These are phyloP conservation scores for Ichneumoninae sp. DNA, from an alignment of 2,888 invertebrate genomes.

Conservation along the genomic window DNA sequence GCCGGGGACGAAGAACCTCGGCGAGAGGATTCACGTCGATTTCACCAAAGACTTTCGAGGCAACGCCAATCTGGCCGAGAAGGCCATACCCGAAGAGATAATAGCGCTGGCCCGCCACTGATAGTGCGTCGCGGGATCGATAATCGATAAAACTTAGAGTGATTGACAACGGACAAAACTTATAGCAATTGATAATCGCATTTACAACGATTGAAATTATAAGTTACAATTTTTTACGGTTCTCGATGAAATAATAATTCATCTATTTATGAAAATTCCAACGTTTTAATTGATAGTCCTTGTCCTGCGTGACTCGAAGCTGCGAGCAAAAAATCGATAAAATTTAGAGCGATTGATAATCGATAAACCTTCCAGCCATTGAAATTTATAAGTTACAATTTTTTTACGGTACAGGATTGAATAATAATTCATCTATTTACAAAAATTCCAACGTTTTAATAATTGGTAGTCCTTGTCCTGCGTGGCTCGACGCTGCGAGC, in stretches of 20 bases:
- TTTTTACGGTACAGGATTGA: too few species aligned
- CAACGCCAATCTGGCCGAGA: conserved; percentile 74
- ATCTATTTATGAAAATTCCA: too few species aligned
- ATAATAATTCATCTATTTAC: too few species aligned
- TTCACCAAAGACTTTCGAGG: conserved; percentile 67
- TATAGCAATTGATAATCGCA: not conserved
- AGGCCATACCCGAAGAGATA: conserved; percentile 73
- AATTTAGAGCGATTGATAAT: too few species aligned
- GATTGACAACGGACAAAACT: not conserved
- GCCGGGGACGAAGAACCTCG: conserved; percentile 74
- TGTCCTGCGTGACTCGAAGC: not conserved
- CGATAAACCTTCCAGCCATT: too few species aligned
- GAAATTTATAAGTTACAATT: too few species aligned
- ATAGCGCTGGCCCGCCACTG: conserved; percentile 7
- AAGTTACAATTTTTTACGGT: too few species aligned
- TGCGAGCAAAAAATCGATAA: not conserved
- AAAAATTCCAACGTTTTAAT: too few species aligned
- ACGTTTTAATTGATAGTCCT: too few species aligned
- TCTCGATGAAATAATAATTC: too few species aligned
- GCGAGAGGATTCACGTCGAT: conserved; percentile 70
- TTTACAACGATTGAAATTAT: too few species aligned
- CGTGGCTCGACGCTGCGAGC: not conserved
- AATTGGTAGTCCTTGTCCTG: not conserved
- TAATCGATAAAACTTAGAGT: not conserved
- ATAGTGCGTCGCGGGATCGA: not conserved